These are phyloP conservation scores for Zaprionus africanus DNA, from an alignment of 1,140 invertebrate genomes.

Conservation along the genomic window DNA sequence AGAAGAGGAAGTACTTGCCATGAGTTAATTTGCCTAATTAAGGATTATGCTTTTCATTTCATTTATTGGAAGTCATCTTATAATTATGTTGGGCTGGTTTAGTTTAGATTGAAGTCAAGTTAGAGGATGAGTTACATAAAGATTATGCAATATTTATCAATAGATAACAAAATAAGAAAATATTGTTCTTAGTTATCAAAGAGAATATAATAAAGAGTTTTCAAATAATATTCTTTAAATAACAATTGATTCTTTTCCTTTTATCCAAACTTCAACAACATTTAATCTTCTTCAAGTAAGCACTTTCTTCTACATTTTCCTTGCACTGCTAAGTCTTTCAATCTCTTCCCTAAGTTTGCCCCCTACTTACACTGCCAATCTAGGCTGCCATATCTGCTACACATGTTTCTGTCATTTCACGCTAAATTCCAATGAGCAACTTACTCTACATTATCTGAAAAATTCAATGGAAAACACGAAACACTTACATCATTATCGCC, in stretches of 20 bases:
- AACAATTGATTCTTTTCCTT: too few relatives aligned
- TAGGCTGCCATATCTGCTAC: neutral
- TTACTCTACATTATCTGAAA: neutral
- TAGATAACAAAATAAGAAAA: too few relatives aligned
- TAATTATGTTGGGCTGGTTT: neutral
- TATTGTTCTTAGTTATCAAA: too few relatives aligned
- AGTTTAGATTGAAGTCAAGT: neutral
- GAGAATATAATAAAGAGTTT: too few relatives aligned
- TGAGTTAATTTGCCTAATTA: neutral
- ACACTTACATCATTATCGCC: slow-evolving; percentile 53
- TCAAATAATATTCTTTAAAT: too few relatives aligned
- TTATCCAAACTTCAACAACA: too few relatives aligned
- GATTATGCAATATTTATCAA: too few relatives aligned
- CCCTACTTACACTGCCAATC: too few relatives aligned
- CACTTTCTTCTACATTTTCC: too few relatives aligned
- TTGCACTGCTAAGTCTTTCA: too few relatives aligned
- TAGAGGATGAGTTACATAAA: too few relatives aligned
- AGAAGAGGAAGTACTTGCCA: neutral
- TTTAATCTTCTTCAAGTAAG: too few relatives aligned
- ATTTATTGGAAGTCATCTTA: neutral
- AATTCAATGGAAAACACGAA: slow-evolving; percentile 36
- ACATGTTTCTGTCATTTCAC: slow-evolving; percentile 2
- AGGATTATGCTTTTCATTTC: neutral
- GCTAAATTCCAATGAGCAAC: slow-evolving; percentile 1
- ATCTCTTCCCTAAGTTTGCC: neutral